These are phyloP conservation scores for Cyclura pinguis DNA, from an alignment of 2,797 vertebrate genomes.

Conservation along the genomic window DNA sequence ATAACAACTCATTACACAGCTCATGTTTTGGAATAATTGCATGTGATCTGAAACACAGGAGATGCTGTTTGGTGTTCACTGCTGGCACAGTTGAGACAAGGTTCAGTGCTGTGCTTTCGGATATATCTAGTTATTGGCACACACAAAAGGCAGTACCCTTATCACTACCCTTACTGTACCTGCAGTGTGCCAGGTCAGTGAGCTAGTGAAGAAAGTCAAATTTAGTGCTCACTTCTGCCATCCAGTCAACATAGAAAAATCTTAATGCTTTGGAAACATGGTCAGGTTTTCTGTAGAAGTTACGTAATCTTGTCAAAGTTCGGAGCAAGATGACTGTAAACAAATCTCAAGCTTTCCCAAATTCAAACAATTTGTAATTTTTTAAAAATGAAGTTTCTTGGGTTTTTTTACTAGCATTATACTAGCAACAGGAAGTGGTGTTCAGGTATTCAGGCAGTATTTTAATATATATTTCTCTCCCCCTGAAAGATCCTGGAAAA, in stretches of 20 bases:
- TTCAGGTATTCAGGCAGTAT: neutral
- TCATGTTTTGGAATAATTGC: neutral
- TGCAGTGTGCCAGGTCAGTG: neutral
- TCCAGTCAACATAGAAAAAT: neutral
- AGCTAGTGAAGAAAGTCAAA: neutral
- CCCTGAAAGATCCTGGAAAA: neutral
- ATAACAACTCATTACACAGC: neutral
- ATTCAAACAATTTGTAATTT: too few species aligned
- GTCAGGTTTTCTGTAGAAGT: neutral
- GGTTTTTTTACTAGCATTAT: neutral
- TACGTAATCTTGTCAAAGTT: neutral
- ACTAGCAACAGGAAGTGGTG: neutral
- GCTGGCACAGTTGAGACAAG: neutral
- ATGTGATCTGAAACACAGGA: neutral
- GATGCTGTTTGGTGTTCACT: neutral
- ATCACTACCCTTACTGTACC: neutral
- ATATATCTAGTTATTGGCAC: neutral
- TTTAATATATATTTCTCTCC: neutral
- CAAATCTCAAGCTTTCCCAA: too few species aligned
- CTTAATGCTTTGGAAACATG: slow-evolving; percentile 3
- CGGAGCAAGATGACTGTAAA: neutral
- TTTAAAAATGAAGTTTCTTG: neutral
- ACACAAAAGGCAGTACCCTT: neutral
- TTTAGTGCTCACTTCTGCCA: neutral
- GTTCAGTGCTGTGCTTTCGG: neutral